Conservation (phyloP, 1,140 invertebrate species). For the Heliconius nattereri region DNA sequence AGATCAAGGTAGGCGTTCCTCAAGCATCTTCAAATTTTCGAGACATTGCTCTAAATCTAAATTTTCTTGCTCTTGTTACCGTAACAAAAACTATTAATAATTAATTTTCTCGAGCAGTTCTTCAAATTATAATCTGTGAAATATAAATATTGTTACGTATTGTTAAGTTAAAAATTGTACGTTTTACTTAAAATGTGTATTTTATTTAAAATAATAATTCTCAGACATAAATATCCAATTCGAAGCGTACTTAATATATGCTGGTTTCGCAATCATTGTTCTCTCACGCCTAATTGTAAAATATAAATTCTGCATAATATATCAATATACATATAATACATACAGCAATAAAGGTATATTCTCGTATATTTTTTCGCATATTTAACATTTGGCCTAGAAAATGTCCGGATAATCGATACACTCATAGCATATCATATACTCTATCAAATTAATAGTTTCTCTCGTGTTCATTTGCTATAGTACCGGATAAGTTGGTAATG, state of each 20-base stretch:
- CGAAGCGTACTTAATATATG: not conserved
- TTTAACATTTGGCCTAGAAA: conserved; percentile 24
- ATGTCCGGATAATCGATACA: conserved; percentile 15
- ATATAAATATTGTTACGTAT: not conserved
- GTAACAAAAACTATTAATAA: too few species aligned
- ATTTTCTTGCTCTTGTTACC: too few species aligned
- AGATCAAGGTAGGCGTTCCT: too few species aligned
- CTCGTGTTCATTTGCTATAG: conserved; percentile 35
- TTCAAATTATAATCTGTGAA: not conserved
- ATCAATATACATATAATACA: not conserved
- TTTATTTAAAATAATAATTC: not conserved
- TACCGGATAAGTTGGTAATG: conserved; percentile 37
- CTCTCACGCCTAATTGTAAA: not conserved
- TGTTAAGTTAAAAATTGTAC: not conserved
- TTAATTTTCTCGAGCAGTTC: too few species aligned
- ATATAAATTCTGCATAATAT: conserved; percentile 9
- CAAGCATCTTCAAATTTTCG: too few species aligned
- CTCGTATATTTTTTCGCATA: not conserved
- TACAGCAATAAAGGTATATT: not conserved
- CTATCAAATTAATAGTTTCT: conserved; percentile 37
- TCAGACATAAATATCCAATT: not conserved
- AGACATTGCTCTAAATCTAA: too few species aligned
- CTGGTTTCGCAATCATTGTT: not conserved
- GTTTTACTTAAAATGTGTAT: not conserved
- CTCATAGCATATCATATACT: conserved; percentile 28